These are phyloP conservation scores for Lipophrys pholis DNA, from an alignment of 2,113 vertebrate species.

Conservation along the genomic window DNA sequence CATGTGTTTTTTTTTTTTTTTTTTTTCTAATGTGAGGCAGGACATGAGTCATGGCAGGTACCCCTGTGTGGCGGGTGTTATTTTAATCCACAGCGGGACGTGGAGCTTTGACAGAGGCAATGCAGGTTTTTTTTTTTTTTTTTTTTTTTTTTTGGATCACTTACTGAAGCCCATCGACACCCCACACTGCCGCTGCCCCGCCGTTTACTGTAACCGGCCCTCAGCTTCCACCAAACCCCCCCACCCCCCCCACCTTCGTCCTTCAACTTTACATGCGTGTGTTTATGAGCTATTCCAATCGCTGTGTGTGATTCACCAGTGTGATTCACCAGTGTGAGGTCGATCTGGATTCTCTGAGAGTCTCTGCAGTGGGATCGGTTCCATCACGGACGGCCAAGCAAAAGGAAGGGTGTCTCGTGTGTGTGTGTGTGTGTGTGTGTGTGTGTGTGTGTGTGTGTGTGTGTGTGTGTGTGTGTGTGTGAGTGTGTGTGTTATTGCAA, in stretches of 20 bases:
- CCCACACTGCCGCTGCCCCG: conserved; percentile 63
- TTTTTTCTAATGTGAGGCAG: conserved; percentile 24
- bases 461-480: neutral
- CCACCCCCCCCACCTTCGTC: conserved; percentile 1
- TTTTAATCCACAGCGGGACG: conserved; percentile 60
- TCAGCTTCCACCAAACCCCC: conserved; percentile 9
- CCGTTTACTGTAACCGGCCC: conserved; percentile 58
- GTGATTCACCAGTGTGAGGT: neutral
- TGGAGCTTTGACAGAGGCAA: conserved; percentile 55
- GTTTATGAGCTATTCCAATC: neutral
- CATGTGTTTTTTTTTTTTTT: conserved; percentile 32
- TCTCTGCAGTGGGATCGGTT: conserved; percentile 44
- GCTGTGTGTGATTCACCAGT: neutral
- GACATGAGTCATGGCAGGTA: conserved; percentile 27
- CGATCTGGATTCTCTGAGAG: conserved; percentile 11
- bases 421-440: conserved; percentile 3
- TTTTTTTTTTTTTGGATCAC: conserved; percentile 48
- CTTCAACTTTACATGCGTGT: conserved; percentile 66
- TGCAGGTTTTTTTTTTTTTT: conserved; percentile 59
- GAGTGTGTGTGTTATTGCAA: conserved; percentile 22
- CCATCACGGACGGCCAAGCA: conserved; percentile 3
- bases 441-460: neutral
- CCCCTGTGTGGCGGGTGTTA: conserved; percentile 25
- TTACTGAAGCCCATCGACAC: conserved; percentile 61
- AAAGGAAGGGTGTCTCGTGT: conserved; percentile 6